Conservation (phyloP, 1,140 invertebrate genomes). For the Tyrophagus putrescentiae region DNA sequence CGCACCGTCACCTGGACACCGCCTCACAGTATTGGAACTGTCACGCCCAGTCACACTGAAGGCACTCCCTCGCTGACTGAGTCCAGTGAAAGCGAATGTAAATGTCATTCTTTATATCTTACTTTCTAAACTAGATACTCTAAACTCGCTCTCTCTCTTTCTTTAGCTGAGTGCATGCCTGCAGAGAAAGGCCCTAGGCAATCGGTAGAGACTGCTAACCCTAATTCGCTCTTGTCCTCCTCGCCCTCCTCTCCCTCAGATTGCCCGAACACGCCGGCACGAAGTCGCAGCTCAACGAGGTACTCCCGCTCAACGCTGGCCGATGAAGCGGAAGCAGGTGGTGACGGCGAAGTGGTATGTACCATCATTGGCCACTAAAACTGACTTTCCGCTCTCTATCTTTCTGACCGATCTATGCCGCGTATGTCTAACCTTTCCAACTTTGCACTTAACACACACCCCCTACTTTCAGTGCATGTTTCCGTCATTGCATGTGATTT, state of each 20-base stretch:
- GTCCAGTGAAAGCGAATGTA: conserved; percentile 79
- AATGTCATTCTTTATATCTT: conserved; percentile 42
- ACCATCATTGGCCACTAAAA: not conserved
- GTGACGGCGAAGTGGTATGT: conserved; percentile 17
- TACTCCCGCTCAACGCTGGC: conserved; percentile 2
- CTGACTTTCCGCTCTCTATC: conserved; percentile 4
- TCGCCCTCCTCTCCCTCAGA: not conserved
- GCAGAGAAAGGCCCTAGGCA: too few relatives aligned
- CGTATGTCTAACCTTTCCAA: not conserved
- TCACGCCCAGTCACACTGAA: conserved; percentile 94
- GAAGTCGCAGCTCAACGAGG: conserved; percentile 9
- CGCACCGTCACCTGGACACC: conserved; percentile 61
- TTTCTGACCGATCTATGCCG: not conserved
- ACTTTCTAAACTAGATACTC: too few relatives aligned
- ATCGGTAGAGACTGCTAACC: too few relatives aligned
- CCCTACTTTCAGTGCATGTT: not conserved
- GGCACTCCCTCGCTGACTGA: conserved; percentile 92
- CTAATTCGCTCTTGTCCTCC: not conserved
- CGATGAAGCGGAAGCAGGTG: not conserved
- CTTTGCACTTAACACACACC: not conserved
- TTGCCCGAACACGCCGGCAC: conserved; percentile 12
- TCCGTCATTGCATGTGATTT: not conserved
- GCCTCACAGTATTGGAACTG: conserved; percentile 64
- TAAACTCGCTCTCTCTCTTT: too few relatives aligned
- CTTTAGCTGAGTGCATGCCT: too few relatives aligned